Conservation (phyloP, 2,113 vertebrate genomes). For the Tylochromis polylepis region DNA sequence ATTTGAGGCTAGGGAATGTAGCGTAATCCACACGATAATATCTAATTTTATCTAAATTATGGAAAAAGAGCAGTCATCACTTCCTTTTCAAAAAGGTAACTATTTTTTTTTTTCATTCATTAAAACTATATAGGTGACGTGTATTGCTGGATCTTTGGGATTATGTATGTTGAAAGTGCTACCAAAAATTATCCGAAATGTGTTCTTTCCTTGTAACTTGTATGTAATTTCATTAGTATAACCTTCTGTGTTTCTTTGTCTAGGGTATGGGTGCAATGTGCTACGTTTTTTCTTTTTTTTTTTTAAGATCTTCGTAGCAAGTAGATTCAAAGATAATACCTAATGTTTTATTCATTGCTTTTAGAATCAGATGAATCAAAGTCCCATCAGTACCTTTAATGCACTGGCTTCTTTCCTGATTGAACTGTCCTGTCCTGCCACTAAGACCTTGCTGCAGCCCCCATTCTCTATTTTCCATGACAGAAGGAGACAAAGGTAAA, state of each 20-base stretch:
- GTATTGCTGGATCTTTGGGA: not conserved
- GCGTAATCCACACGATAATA: not conserved
- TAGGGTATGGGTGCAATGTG: not conserved
- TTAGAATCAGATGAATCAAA: slow-evolving; percentile 35
- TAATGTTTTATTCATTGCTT: slow-evolving; percentile 62
- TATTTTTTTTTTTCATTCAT: not conserved
- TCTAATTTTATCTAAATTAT: not conserved
- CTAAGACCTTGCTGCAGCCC: slow-evolving; percentile 20
- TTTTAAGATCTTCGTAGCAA: slow-evolving; percentile 6
- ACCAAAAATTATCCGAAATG: not conserved
- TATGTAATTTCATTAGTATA: not conserved
- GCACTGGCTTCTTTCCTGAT: slow-evolving; percentile 31
- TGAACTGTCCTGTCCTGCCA: slow-evolving; percentile 43
- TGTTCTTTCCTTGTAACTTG: not conserved
- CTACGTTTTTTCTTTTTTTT: not conserved
- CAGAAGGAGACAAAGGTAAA: slow-evolving; percentile 39
- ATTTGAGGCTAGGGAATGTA: not conserved
- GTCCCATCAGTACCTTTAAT: slow-evolving; percentile 48
- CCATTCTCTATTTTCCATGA: not conserved
- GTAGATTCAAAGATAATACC: slow-evolving; percentile 16
- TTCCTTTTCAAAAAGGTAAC: not conserved
- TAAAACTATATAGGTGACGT: not conserved
- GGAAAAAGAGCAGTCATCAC: not conserved
- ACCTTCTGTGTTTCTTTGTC: not conserved
- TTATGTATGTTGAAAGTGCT: not conserved